A percentile compares a stretch with the other conserved stretches of the same genome.
phyloP scores from a whole-genome alignment of 2,113 vertebrate species.

The Desmodus rotundus region DNA sequence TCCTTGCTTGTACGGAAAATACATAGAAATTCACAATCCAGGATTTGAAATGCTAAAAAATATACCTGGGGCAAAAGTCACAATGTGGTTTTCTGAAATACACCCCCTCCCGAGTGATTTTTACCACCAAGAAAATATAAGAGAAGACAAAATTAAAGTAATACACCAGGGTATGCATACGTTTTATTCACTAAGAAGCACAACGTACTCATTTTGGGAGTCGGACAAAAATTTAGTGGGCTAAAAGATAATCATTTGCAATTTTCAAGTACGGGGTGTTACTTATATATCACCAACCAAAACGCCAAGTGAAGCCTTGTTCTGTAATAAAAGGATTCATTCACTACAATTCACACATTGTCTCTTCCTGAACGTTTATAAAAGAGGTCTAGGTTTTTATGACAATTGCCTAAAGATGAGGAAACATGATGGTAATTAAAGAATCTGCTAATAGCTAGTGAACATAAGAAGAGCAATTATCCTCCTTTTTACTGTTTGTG shows the following conservation, averaged over 20 bases:
- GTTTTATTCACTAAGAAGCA: not conserved
- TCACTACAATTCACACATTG: not conserved
- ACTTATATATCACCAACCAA: not conserved
- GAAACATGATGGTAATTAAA: not conserved
- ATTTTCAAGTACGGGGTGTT: not conserved
- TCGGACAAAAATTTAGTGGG: not conserved
- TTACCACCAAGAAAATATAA: not conserved
- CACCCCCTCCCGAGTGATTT: not conserved
- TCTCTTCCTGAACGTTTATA: not conserved
- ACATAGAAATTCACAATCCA: not conserved
- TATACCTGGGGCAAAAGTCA: not conserved
- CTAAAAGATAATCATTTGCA: not conserved
- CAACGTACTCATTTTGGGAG: not conserved
- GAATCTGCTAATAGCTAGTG: not conserved
- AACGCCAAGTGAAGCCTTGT: not conserved
- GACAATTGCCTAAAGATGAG: not conserved
- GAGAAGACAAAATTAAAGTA: not conserved
- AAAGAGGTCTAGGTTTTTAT: not conserved
- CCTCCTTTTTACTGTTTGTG: not conserved
- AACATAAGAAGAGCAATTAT: not conserved
- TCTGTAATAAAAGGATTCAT: not conserved
- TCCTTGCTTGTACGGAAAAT: not conserved
- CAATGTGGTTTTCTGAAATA: not conserved
- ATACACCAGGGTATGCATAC: rapidly evolving
- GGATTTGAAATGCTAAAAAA: not conserved